Base-by-base conservation (phyloP, 1,140 invertebrate species). In the Drosophila repleta region DNA sequence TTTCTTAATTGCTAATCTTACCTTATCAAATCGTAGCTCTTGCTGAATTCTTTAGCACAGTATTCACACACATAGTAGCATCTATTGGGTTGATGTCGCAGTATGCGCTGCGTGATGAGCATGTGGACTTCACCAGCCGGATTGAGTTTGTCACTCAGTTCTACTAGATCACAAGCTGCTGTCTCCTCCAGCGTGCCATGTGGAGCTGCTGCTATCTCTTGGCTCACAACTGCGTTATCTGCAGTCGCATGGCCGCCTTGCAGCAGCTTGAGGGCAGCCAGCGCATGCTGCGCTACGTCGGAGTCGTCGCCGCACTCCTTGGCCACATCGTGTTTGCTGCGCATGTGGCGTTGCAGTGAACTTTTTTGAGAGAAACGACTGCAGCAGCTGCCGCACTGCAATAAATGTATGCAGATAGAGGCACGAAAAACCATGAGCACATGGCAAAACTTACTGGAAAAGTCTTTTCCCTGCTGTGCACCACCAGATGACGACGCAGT, bases 41-140 rank as follows among this genome's bases (percentile, higher is more conserved):
- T 79, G 17, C 39, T 41, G 46, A 84, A 81, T 26, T 79, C 74
- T 21, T 79, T 81, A 15, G 43, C 35, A 45, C 81, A 84, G 20
- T 70, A 81, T 61, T 76, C 75, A 35, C 81, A 84, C 0, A 73
- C 65, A 56, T 77, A 84, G 52, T 48, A 68, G 17, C 18, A 53
- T 20, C 17, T 35, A 2, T 21, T 56, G 13, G 8, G 17, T 4
- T 10, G 4, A 21, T 41, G 26, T 8, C 68, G 61, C 17, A 41
- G 20, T 11, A 61, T 32, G 41, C 29, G 15, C 18, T 75, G 68
- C 7, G 62, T 41, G 15, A 49, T n/a, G 8, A 48, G 3, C n/a
- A 53, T 1, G 13, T 51, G 29, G 4, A 10, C 10, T 13, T 49
- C 15, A 8, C 49, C 39, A 4, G 20, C 3, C 8, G 61, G 67